These are phyloP conservation scores for Drosophila mercatorum DNA, from an alignment of 2,888 invertebrate genomes.

Conservation along the genomic window DNA sequence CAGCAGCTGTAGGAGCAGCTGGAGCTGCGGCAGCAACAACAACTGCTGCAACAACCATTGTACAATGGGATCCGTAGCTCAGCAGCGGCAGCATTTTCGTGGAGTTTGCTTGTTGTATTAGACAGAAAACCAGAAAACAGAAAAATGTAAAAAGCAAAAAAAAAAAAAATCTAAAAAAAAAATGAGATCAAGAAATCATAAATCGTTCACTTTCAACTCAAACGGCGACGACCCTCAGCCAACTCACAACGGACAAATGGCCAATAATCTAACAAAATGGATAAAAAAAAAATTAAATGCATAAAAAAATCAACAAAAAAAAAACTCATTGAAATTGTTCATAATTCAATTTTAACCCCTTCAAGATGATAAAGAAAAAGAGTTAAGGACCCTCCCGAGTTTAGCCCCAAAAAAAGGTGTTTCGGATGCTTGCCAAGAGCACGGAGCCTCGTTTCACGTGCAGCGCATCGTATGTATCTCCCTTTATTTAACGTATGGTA, in stretches of 20 bases:
- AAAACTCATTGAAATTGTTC: slow-evolving; percentile 20
- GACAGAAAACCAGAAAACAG: slow-evolving; percentile 36
- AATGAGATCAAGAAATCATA: slow-evolving; percentile 30
- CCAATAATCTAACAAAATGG: slow-evolving; percentile 2
- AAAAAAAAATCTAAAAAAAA: slow-evolving; percentile 36
- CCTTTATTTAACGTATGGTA: slow-evolving; percentile 4
- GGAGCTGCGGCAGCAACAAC: slow-evolving; percentile 23
- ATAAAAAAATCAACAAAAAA: slow-evolving; percentile 25
- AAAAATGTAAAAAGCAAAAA: slow-evolving; percentile 33
- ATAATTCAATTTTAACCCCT: slow-evolving; percentile 26
- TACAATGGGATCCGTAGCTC: slow-evolving; percentile 37
- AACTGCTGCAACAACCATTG: slow-evolving; percentile 34
- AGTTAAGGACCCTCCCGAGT: slow-evolving; percentile 25
- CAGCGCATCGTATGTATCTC: neutral
- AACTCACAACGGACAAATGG: slow-evolving; percentile 60
- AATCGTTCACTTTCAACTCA: slow-evolving; percentile 71
- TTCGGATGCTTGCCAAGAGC: slow-evolving; percentile 6
- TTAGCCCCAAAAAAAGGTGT: slow-evolving; percentile 17
- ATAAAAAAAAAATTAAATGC: slow-evolving; percentile 14
- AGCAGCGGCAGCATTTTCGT: slow-evolving; percentile 53
- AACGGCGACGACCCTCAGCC: slow-evolving; percentile 60
- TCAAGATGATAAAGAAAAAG: slow-evolving; percentile 1
- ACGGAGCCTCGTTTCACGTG: slow-evolving; percentile 7
- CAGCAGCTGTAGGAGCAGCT: slow-evolving; percentile 14
- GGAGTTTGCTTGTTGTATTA: slow-evolving; percentile 72